Conservation (phyloP, 1,140 invertebrate genomes). For the Aphis craccivora region DNA sequence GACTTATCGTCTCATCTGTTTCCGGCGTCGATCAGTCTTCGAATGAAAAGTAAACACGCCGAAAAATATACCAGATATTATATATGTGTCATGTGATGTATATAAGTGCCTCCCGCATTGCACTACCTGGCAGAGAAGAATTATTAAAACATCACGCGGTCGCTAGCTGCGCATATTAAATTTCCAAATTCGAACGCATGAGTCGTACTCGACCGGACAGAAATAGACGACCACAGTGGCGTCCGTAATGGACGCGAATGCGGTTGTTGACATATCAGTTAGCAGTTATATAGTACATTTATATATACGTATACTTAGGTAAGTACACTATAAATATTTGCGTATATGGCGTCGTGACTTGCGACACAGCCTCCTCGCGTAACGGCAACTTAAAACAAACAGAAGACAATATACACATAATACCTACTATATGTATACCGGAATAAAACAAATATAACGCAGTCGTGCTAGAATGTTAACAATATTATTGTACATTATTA, state of each 20-base stretch:
- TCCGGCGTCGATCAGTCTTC: background rate
- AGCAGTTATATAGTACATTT: background rate
- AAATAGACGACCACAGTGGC: background rate
- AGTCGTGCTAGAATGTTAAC: background rate
- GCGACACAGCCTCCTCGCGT: background rate
- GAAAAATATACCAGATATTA: background rate
- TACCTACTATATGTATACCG: no score
- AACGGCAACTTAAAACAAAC: slow-evolving; percentile 1
- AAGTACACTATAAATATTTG: background rate
- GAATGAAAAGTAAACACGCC: background rate
- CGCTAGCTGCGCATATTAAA: background rate
- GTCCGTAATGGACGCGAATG: background rate
- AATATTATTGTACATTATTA: background rate
- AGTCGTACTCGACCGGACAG: background rate
- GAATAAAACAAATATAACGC: background rate
- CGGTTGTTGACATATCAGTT: background rate
- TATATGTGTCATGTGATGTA: no score
- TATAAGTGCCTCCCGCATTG: background rate
- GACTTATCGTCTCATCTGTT: background rate
- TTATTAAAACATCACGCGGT: background rate
- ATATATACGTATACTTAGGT: background rate
- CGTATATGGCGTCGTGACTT: background rate
- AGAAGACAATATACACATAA: background rate
- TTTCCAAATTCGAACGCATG: background rate
- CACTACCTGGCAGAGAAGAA: background rate